A percentile compares a stretch with the other conserved stretches of the same genome.
Evolutionary conservation across 2,888 invertebrate genomes (phyloP).

Genomic region (Yponomeuta malinellus): DNA sequence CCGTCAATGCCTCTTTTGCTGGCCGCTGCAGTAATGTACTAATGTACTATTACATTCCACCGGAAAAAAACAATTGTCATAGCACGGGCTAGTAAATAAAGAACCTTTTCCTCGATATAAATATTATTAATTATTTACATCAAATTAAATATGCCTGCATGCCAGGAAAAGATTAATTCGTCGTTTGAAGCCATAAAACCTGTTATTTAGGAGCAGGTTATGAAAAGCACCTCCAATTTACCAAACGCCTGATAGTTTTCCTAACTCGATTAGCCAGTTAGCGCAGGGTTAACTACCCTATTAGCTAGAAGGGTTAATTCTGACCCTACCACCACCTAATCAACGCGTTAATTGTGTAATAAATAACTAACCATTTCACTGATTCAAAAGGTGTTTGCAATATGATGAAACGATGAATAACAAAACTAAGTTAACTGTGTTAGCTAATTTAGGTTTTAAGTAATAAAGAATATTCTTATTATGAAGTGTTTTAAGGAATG

Average conservation of each 20-base stretch:
- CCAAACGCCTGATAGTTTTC: neutral
- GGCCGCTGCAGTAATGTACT: too few relatives aligned
- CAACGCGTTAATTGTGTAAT: constrained; percentile 64
- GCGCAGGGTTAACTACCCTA: constrained; percentile 36
- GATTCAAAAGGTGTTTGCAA: constrained; percentile 12
- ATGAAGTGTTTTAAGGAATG: neutral
- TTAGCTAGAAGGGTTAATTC: constrained; percentile 54
- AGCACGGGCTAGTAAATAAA: too few relatives aligned
- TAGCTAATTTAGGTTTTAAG: too few relatives aligned
- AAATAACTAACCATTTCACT: constrained; percentile 39
- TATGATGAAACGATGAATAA: neutral
- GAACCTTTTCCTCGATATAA: too few relatives aligned
- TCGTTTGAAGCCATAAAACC: too few relatives aligned
- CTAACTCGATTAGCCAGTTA: constrained; percentile 36
- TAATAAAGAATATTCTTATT: neutral
- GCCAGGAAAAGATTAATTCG: too few relatives aligned
- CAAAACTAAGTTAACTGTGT: neutral
- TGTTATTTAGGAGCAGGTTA: too few relatives aligned
- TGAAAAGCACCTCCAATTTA: neutral
- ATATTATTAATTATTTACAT: too few relatives aligned
- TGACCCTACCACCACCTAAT: constrained; percentile 44
- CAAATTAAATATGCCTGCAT: too few relatives aligned
- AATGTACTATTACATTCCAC: too few relatives aligned
- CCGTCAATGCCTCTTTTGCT: too few relatives aligned
- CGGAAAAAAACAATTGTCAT: too few relatives aligned